Conservation (phyloP, 2,797 vertebrate species). For the Poecilia picta region DNA sequence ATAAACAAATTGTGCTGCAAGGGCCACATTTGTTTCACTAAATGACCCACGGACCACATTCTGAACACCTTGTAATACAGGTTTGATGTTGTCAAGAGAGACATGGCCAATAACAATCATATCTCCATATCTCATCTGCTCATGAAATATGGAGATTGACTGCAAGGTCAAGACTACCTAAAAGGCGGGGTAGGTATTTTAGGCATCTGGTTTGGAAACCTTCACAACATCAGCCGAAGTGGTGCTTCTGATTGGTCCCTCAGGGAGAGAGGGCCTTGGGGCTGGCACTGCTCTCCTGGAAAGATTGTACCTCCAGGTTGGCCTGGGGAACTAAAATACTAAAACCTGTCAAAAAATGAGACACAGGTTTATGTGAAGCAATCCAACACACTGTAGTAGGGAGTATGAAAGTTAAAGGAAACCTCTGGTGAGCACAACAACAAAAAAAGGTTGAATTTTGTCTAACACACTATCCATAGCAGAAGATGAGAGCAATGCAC, state of each 20-base stretch:
- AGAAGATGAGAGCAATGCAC: slow-evolving; percentile 1
- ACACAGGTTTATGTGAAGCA: neutral
- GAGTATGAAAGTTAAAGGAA: neutral
- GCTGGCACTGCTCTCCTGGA: neutral
- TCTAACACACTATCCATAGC: neutral
- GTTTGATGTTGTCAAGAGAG: neutral
- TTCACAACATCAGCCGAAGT: neutral
- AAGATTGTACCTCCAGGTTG: neutral
- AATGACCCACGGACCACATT: neutral
- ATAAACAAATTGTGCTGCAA: neutral
- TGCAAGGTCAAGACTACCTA: neutral
- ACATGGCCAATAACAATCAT: neutral
- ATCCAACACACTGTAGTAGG: neutral
- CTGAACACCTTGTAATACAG: neutral
- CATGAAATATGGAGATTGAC: neutral
- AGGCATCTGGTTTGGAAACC: neutral
- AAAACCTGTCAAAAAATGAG: neutral
- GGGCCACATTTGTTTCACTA: neutral
- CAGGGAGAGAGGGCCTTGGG: neutral
- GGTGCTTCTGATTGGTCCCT: neutral
- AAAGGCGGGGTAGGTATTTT: neutral
- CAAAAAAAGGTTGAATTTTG: neutral
- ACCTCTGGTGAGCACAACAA: neutral
- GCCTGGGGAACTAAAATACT: neutral
- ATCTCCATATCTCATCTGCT: neutral